phyloP scores from a whole-genome alignment of 2,888 invertebrate genomes.

The Drosophila peninsularis region DNA sequence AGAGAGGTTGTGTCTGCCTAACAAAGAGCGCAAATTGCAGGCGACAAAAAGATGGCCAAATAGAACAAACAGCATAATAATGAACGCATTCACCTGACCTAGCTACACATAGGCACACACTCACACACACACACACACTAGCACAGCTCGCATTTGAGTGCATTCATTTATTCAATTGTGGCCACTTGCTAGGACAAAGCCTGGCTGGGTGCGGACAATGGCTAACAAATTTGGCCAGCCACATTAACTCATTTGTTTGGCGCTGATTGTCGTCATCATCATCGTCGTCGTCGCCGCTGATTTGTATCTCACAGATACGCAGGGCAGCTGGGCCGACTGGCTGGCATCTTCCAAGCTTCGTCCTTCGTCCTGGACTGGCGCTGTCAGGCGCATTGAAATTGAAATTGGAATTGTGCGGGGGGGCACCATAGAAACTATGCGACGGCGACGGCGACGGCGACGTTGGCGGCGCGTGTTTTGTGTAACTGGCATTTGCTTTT shows the following conservation, averaged over 20 bases:
- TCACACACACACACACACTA: neutral
- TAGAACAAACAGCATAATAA: slow-evolving; percentile 36
- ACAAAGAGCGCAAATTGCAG: slow-evolving; percentile 72
- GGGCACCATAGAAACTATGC: slow-evolving; percentile 39
- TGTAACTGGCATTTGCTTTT: slow-evolving; percentile 71
- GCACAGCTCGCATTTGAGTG: slow-evolving; percentile 35
- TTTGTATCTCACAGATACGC: slow-evolving; percentile 58
- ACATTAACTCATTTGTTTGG: slow-evolving; percentile 77
- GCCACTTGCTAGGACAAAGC: slow-evolving; percentile 75
- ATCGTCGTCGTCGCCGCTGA: slow-evolving; percentile 43
- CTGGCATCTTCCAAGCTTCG: slow-evolving; percentile 15
- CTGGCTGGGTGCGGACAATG: slow-evolving; percentile 55
- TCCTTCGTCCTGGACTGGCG: slow-evolving; percentile 59
- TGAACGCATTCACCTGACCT: slow-evolving; percentile 33
- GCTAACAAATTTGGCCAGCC: slow-evolving; percentile 63
- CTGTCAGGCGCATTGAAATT: slow-evolving; percentile 79
- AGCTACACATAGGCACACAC: neutral
- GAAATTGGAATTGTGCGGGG: slow-evolving; percentile 58
- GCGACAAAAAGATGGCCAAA: slow-evolving; percentile 35
- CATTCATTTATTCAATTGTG: slow-evolving; percentile 78
- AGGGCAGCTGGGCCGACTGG: slow-evolving; percentile 16
- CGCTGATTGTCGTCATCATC: slow-evolving; percentile 70
- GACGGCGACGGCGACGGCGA: slow-evolving; percentile 39
- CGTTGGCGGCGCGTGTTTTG: slow-evolving; percentile 63
- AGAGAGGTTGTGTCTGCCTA: neutral